Base-by-base conservation (phyloP, 1,140 invertebrate genomes). In the Centruroides vittatus region DNA sequence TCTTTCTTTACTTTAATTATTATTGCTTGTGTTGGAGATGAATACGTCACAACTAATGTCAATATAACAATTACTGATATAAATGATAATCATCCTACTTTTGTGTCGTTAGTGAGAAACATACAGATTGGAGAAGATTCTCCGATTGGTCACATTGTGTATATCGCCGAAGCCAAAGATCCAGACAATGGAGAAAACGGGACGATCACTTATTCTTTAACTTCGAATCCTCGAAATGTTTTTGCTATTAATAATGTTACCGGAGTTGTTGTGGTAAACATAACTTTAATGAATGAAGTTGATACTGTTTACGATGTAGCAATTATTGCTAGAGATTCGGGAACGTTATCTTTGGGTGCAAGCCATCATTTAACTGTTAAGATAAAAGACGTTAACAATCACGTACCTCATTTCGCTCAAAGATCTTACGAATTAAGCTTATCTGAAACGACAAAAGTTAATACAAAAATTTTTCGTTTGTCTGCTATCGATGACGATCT, bases 321-420 rank as follows among this genome's bases (percentile, higher is more conserved):
- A 72, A 82, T 94, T 1, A 84, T 82, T 10, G 91, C 90, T 9
- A 83, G 80, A 3, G 93, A 96, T 76, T 82, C 83, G n/a, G 91
- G 91, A 0, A 79, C 72, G 55, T 84, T 85, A 7, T 73, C 83
- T 1, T 73, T 92, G 7, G 82, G 83, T 8, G 84, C 86, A 0
- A 84, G 83, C 54, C 83, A 90, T 64, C 78, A 81, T 11, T 79
- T 95, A 12, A 76, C 78, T 1, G 80, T 94, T 7, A 80, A 78
- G 5, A 80, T 97, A 60, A 81, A 85, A 55, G 93, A 98, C 73
- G 89, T 92, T 0, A 98, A 98, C 72, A 90, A 96, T 73, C 91
- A 94, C 68, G 93, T 89, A 0, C 93, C 93, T 1, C 82, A 90
- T 0, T 98, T 98, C 73, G 86, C 90, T 72, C 83, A 90, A 63